A percentile compares a stretch with the other conserved stretches of the same genome.
These are phyloP conservation scores for Sebastes miniatus DNA, from an alignment of 2,797 vertebrate species.

Conservation along the genomic window DNA sequence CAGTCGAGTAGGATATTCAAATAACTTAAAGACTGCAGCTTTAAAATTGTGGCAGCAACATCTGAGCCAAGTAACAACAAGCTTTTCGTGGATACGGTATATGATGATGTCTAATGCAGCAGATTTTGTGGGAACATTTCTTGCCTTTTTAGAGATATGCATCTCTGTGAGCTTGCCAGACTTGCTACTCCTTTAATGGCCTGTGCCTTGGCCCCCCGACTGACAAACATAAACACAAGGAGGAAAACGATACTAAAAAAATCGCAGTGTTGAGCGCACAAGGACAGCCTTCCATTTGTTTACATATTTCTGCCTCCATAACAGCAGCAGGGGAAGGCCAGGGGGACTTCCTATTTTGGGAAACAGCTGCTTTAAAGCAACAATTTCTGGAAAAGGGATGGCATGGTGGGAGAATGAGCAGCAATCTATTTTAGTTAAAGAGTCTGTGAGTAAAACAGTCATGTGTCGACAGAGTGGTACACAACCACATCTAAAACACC, in stretches of 20 bases:
- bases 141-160: neutral
- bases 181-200: conserved; percentile 14
- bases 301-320: conserved; percentile 69
- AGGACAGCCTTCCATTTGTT: conserved; percentile 60
- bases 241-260: conserved; percentile 32
- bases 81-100: neutral
- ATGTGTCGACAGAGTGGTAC: neutral
- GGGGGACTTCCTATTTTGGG: conserved; percentile 70
- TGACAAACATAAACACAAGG: conserved; percentile 45
- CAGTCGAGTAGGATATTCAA: neutral
- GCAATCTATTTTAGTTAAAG: conserved; percentile 14
- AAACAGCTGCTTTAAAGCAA: conserved; percentile 73
- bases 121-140: neutral
- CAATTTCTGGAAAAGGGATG: conserved; percentile 37
- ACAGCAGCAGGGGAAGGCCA: conserved; percentile 38
- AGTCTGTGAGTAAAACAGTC: neutral
- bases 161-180: conserved; percentile 14
- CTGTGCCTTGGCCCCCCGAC: conserved; percentile 9
- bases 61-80: neutral
- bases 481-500: conserved; percentile 6
- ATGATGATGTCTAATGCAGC: neutral
- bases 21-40: neutral
- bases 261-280: conserved; percentile 28
- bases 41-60: neutral
- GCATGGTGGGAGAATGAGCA: neutral